phyloP scores from a whole-genome alignment of 2,888 invertebrate genomes.

The Apodemia zela region DNA sequence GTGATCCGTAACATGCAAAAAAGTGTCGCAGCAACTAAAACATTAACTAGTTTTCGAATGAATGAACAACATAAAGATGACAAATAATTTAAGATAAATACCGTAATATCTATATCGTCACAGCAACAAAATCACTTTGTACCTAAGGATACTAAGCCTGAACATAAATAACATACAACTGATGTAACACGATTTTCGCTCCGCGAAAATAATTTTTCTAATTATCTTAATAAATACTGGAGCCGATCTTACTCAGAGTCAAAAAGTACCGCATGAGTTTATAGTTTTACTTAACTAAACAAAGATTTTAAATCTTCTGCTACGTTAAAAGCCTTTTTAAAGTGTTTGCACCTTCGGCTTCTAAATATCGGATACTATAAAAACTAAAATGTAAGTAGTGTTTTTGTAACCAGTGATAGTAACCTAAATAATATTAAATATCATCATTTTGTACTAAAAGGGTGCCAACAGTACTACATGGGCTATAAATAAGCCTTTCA shows the following conservation, averaged over 20 bases:
- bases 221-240: constrained; percentile 50
- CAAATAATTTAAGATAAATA: constrained; percentile 22
- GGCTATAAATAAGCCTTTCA: not conserved
- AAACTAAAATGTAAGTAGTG: not conserved
- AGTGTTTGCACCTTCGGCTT: constrained; percentile 18
- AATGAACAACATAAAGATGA: constrained; percentile 21
- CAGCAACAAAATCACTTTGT: constrained; percentile 75
- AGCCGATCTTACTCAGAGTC: constrained; percentile 30
- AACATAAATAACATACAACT: constrained; percentile 45
- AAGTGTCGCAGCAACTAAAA: not conserved
- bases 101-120: constrained; percentile 49
- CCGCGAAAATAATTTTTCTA: constrained; percentile 59
- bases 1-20: constrained; percentile 15
- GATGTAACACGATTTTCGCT: constrained; percentile 51
- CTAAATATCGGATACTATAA: not conserved
- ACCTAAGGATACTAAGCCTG: constrained; percentile 55
- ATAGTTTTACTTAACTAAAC: constrained; percentile 14
- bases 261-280: constrained; percentile 27
- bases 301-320: constrained; percentile 20
- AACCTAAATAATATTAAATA: not conserved
- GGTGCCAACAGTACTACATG: not conserved
- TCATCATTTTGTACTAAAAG: not conserved
- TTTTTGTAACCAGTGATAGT: constrained; percentile 9
- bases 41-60: not conserved
- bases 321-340: constrained; percentile 8